Evolutionary conservation across 2,113 vertebrate genomes (phyloP), one percentile per base, ranked within the genome.

Genomic region (Platichthys stellatus): DNA sequence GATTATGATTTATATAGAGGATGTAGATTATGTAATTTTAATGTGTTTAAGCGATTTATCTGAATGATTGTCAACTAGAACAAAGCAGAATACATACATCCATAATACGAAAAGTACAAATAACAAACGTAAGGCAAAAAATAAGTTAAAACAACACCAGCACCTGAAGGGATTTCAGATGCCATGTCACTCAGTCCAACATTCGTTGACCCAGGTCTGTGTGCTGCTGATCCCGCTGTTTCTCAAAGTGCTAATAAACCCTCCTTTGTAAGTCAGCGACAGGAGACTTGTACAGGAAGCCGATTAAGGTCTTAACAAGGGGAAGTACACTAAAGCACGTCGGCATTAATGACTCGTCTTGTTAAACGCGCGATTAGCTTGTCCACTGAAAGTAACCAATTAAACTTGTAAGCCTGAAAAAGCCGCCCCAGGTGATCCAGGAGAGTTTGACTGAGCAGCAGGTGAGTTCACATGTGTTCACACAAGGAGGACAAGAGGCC

Each of bases 221-320:
- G 78, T 76, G 73, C 85, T 76, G 73, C 85, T 90, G 84, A 88
- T 86, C 69, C 69, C 45, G 75, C 66, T 65, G 63, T 76, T 88
- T 84, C 63, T 75, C 70, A 69, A 85, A 89, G 90, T 89, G 80
- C 84, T 82, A 80, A 87, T 92, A 87, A 89, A 84, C 85, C 79
- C 76, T 60, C 83, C 72, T 65, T 63, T 87, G 83, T 84, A 86
- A 92, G 57, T 62, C 82, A 89, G 81, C 51, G 53, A 87, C 59
- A 28, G 31, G 69, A 67, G 77, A 84, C 28, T 90, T 78, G 51
- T 24, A 80, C 78, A 73, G 81, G 84, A 91, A 92, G 90, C 84
- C 89, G 91, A 92, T 93, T 92, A 92, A 87, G 62, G 76, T 89
- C 66, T 92, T 92, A 93, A 90, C 86, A 72, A 84, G 79, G 87